A percentile compares a stretch with the other conserved stretches of the same genome.
Evolutionary conservation across 2,113 vertebrate species (phyloP).

Genomic region (Dicerorhinus sumatrensis): DNA sequence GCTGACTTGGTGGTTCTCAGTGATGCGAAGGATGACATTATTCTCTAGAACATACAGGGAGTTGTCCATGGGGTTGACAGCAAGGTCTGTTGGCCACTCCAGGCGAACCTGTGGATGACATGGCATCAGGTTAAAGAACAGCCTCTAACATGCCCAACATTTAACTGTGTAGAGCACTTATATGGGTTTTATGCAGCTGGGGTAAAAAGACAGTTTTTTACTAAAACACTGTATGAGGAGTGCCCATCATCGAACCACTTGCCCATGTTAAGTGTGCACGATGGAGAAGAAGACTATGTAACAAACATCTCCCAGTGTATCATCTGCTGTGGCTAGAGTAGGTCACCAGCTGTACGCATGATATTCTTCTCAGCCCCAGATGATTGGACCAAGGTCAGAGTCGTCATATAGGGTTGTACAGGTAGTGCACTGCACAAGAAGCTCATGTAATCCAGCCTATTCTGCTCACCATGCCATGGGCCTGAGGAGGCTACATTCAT

Average conservation of each 20-base stretch:
- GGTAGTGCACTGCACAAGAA: neutral
- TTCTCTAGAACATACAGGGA: slow-evolving; percentile 99
- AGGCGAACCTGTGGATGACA: slow-evolving; percentile 94
- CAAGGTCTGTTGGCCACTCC: slow-evolving; percentile 99
- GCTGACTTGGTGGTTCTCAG: slow-evolving; percentile 99
- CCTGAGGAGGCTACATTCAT: neutral
- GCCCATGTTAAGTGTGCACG: neutral
- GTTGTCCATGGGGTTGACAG: slow-evolving; percentile 99
- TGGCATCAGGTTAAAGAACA: neutral
- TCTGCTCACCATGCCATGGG: neutral
- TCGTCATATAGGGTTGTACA: fast-evolving
- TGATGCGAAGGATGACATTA: slow-evolving; percentile 99
- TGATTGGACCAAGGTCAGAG: neutral
- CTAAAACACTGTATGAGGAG: neutral
- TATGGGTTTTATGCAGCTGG: neutral
- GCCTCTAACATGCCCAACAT: fast-evolving
- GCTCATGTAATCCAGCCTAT: no score
- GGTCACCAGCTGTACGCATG: neutral
- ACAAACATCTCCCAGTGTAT: neutral
- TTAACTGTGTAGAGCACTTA: neutral
- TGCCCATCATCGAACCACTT: neutral
- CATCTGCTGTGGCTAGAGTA: neutral
- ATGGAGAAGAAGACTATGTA: neutral
- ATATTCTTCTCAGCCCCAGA: neutral
- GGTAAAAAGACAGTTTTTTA: neutral